Evolutionary conservation across 2,113 vertebrate species (phyloP).

Genomic region (Malurus cyaneus): DNA sequence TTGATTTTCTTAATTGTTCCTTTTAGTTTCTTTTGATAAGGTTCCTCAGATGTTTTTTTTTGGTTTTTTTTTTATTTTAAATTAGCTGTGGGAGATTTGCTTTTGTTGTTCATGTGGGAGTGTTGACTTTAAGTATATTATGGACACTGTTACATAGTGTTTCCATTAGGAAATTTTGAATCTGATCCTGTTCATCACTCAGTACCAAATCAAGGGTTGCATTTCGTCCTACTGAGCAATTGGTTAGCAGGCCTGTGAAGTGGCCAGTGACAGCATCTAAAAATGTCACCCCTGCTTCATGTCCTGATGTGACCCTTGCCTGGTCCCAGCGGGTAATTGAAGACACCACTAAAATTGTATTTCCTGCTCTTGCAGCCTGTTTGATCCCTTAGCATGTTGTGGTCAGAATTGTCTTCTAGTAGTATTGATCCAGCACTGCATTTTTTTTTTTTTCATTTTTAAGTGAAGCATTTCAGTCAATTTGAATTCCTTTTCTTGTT

Average conservation of each 20-base stretch:
- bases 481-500: neutral
- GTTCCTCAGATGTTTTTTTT: neutral
- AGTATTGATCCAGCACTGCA: neutral
- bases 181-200: slow-evolving; percentile 23
- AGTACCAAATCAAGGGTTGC: neutral
- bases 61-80: neutral
- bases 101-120: neutral
- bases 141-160: slow-evolving; percentile 7
- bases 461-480: neutral
- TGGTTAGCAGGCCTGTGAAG: slow-evolving; percentile 5
- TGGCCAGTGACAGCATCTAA: slow-evolving; percentile 30
- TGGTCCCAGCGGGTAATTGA: rapidly evolving
- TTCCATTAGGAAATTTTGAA: slow-evolving; percentile 51
- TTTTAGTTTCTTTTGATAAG: neutral
- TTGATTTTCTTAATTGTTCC: neutral
- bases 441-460: neutral
- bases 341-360: neutral
- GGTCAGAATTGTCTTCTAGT: neutral
- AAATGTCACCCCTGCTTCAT: neutral
- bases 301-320: neutral
- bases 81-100: neutral
- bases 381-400: neutral
- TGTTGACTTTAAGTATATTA: neutral
- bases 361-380: neutral
- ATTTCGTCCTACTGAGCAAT: slow-evolving; percentile 25